These are phyloP conservation scores for Phoenicopterus ruber DNA, from an alignment of 2,113 vertebrate species.

Conservation along the genomic window DNA sequence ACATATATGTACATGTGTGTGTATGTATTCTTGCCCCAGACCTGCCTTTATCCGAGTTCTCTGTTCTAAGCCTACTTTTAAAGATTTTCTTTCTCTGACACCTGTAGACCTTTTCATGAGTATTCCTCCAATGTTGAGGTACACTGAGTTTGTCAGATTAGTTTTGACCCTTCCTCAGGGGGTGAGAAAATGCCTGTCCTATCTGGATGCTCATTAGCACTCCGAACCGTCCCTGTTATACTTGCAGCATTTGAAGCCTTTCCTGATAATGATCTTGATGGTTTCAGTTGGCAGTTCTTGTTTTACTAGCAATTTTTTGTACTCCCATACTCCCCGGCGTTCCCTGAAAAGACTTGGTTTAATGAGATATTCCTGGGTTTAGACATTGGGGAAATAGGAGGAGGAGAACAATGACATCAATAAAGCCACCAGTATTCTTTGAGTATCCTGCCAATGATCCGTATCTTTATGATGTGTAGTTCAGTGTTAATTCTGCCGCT, in stretches of 20 bases:
- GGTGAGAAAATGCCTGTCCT: conserved; percentile 13
- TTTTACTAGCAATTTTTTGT: conserved; percentile 50
- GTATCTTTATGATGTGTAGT: not conserved
- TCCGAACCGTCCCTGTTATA: conserved; percentile 8
- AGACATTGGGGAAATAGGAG: conserved; percentile 24
- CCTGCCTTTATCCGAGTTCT: not conserved
- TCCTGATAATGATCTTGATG: conserved; percentile 63
- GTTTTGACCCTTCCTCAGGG: conserved; percentile 46
- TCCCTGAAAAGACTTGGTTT: conserved; percentile 42
- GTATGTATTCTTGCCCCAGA: not conserved
- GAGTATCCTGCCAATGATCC: not conserved
- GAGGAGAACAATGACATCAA: conserved; percentile 62
- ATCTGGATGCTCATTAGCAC: conserved; percentile 58
- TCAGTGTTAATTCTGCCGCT: not conserved
- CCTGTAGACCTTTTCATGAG: conserved; percentile 20
- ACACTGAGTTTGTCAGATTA: conserved; percentile 34
- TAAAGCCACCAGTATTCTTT: conserved; percentile 29
- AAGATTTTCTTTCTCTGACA: conserved; percentile 12
- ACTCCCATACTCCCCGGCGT: not conserved
- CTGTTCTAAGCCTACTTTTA: not conserved
- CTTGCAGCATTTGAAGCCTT: conserved; percentile 38
- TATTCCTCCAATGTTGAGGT: not conserved
- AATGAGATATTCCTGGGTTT: conserved; percentile 62
- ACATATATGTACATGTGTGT: not conserved
- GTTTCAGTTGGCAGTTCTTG: conserved; percentile 25